Conservation (phyloP, 1,140 invertebrate genomes). For the Coelopa frigida region DNA sequence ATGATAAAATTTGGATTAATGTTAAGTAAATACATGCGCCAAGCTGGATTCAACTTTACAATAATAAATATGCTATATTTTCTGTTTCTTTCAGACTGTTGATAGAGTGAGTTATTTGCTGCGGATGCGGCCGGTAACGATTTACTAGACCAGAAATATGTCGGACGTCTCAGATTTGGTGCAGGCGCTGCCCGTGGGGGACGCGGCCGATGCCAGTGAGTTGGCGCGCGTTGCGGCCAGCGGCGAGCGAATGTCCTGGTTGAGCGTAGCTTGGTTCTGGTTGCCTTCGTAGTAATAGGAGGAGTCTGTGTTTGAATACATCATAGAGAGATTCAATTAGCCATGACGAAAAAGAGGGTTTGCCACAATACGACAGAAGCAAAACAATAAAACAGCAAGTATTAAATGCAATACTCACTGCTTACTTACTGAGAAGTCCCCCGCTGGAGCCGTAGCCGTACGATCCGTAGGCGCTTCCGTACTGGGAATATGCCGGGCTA, state of each 20-base stretch:
- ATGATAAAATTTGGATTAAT: too few relatives aligned
- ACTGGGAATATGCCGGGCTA: slow-evolving; percentile 67
- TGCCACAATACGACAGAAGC: background rate
- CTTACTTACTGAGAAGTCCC: slow-evolving; percentile 75
- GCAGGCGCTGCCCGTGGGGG: slow-evolving; percentile 64
- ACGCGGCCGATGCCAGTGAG: slow-evolving; percentile 61
- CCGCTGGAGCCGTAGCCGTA: slow-evolving; percentile 65
- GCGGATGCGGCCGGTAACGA: too few relatives aligned
- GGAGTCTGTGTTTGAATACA: too few relatives aligned
- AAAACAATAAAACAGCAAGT: too few relatives aligned
- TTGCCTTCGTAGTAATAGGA: slow-evolving; percentile 56
- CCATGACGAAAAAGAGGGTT: too few relatives aligned
- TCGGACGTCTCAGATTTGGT: slow-evolving; percentile 54
- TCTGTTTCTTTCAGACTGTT: too few relatives aligned
- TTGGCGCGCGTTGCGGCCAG: slow-evolving; percentile 63
- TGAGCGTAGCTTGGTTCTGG: slow-evolving; percentile 43
- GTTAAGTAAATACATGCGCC: too few relatives aligned
- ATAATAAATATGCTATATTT: too few relatives aligned
- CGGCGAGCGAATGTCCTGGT: slow-evolving; percentile 53
- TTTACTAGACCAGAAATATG: slow-evolving; percentile 39
- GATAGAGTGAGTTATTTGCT: too few relatives aligned
- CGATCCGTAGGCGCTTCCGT: slow-evolving; percentile 61
- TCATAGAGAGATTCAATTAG: slow-evolving; percentile 17
- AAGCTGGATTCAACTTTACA: too few relatives aligned
- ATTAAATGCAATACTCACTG: slow-evolving; percentile 12